Base-by-base conservation (phyloP, 2,113 vertebrate species). In the Paracyprichromis sp. region DNA sequence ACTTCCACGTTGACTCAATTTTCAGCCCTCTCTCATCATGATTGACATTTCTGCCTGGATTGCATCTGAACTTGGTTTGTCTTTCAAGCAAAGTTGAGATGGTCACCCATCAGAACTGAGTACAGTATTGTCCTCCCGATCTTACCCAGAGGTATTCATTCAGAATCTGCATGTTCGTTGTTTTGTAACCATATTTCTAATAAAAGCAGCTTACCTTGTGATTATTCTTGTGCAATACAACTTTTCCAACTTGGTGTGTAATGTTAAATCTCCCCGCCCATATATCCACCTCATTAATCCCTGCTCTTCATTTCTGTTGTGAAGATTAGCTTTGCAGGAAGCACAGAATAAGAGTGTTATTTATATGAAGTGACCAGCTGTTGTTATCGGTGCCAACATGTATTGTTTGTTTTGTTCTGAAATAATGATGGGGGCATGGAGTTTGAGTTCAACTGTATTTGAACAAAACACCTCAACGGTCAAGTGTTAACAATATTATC, bases 261-360 rank as follows among this genome's bases (percentile, higher is more conserved):
- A 80, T 91, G 89, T 86, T 90, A 82, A 94, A 92, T 86, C 91
- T 82, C 47, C 6, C 89, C 17, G 4, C 79, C 40, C 38, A 86
- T 91, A 88, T 80, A 91, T 90, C 80, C 73, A 91, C 63, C 88
- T 94, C 83, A 89, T 88, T 93, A 94, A 94, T 95, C 94, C 90
- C 26, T 14, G 5, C 47, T 52, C 82, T 86, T 89, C 80, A 91
- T 93, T 85, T 92, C 82, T 92, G 86, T 66, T 9, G 78, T 85
- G 73, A 87, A 93, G 95, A 94, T 92, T 94, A 95, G 95, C 94
- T 94, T 82, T 90, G 81, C 79, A 82, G 82, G 40, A 50, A 78
- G 87, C 78, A 16, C 19, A 86, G 47, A 90, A 85, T 89, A 83
- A 81, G 73, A 80, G 8, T 94, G 91, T 94, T 93, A 92, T 93